Conservation (phyloP, 2,888 invertebrate species). For the Drosophila dives region DNA sequence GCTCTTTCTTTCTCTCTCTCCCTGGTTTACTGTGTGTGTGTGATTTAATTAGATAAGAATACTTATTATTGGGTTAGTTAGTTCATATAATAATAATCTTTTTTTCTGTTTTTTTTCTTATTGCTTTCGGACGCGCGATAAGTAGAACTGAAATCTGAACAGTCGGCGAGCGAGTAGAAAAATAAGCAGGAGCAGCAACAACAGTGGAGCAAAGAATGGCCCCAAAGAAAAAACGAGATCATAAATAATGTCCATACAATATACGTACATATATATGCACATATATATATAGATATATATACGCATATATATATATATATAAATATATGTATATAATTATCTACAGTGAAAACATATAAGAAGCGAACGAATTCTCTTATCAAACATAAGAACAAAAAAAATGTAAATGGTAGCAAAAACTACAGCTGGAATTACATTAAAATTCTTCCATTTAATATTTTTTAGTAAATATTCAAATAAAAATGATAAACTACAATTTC, state of each 20-base stretch:
- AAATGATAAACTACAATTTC: background rate
- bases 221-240: constrained; percentile 34
- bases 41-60: constrained; percentile 78
- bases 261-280: background rate
- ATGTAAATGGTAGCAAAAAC: background rate
- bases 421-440: background rate
- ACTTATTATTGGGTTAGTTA: constrained; percentile 80
- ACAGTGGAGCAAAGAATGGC: constrained; percentile 16
- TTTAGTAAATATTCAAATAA: background rate
- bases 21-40: constrained; percentile 11
- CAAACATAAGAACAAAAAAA: background rate
- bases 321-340: background rate
- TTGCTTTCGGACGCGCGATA: constrained; percentile 57
- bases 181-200: constrained; percentile 8
- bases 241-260: constrained; percentile 4
- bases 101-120: constrained; percentile 28
- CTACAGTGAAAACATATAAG: background rate
- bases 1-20: background rate
- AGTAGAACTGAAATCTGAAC: constrained; percentile 52
- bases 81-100: constrained; percentile 73
- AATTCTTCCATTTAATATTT: background rate
- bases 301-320: background rate
- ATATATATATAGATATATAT: background rate
- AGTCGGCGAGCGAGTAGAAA: constrained; percentile 24
- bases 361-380: background rate